Base-by-base conservation (phyloP, 2,888 invertebrate species). In the Asteroscopus sphinx region DNA sequence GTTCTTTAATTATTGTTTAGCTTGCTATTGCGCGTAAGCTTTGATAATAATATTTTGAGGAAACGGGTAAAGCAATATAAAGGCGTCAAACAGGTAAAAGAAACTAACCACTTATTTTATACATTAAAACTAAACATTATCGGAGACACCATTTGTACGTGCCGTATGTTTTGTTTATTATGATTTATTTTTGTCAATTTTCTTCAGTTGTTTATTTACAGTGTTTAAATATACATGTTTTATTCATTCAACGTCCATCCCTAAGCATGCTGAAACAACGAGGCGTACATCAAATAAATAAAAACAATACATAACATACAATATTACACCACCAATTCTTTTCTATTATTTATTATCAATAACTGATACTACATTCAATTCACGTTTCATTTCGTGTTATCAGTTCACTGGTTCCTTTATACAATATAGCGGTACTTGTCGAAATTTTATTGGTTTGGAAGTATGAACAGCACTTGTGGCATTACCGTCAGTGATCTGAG, bases 361-460 rank as follows among this genome's bases (percentile, higher is more conserved):
- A 75, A 71, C 77, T 73, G 67, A 49, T 66, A 67, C 60, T 73
- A 72, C 49, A 68, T 73, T 72, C 68, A 71, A 69, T 79, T 72
- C 70, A 75, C 78, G 76, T 79, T 79, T 76, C 76, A 81, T 79
- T 80, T 77, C 62, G 69, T 68, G 57, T 77, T 81, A 76, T 76
- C 76, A 72, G 80, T 78, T 77, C 78, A 77, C 37, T 75, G 80
- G 67, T 71, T 73, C 68, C 68, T 44, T 72, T 63, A 60, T 69
- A 73, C 67, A 68, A 73, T 68, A 68, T 74, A 68, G 71, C 62
- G 64, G 63, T 68, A 73, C 70, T 77, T 68, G 67, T 74, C 53
- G 71, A 70, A 73, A 79, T 80, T 81, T 81, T 83, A 86, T 84
- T 83, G 81, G 82, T 78, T 82, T 76, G 60, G 68, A 74, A 77